phyloP scores from a whole-genome alignment of 1,140 invertebrate species.

The Drosophila seguyi region DNA sequence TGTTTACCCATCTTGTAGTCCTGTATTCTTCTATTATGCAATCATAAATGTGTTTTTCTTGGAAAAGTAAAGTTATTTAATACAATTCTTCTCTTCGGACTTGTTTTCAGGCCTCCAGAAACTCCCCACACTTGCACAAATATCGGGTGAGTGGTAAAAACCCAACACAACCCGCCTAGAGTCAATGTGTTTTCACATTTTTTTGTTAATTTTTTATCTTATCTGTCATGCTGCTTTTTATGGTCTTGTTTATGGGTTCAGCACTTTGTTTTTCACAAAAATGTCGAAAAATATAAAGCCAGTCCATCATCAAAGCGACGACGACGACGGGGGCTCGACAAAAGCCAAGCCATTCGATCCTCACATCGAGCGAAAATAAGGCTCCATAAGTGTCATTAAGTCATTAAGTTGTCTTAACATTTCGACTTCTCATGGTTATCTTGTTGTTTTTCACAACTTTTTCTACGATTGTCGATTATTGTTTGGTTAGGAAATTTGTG shows the following conservation, averaged over 20 bases:
- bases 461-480: constrained; percentile 40
- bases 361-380: constrained; percentile 42
- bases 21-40: constrained; percentile 18
- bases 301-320: neutral
- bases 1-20: constrained; percentile 25
- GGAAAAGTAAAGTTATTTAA: constrained; percentile 46
- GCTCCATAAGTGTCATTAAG: constrained; percentile 73
- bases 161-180: constrained; percentile 47
- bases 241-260: constrained; percentile 51
- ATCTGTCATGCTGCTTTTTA: constrained; percentile 60
- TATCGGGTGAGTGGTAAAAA: constrained; percentile 60
- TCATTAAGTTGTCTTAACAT: constrained; percentile 71
- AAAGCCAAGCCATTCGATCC: constrained; percentile 30
- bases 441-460: constrained; percentile 56
- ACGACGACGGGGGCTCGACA: constrained; percentile 44
- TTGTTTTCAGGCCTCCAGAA: constrained; percentile 23
- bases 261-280: constrained; percentile 49
- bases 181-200: constrained; percentile 44
- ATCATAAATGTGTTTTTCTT: constrained; percentile 10
- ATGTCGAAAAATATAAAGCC: constrained; percentile 41
- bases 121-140: constrained; percentile 71
- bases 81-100: constrained; percentile 35
- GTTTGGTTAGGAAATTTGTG: constrained; percentile 40
- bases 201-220: constrained; percentile 65
- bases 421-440: constrained; percentile 43